Base-by-base conservation (phyloP, 2,888 invertebrate genomes). In the Pollenia labialis region DNA sequence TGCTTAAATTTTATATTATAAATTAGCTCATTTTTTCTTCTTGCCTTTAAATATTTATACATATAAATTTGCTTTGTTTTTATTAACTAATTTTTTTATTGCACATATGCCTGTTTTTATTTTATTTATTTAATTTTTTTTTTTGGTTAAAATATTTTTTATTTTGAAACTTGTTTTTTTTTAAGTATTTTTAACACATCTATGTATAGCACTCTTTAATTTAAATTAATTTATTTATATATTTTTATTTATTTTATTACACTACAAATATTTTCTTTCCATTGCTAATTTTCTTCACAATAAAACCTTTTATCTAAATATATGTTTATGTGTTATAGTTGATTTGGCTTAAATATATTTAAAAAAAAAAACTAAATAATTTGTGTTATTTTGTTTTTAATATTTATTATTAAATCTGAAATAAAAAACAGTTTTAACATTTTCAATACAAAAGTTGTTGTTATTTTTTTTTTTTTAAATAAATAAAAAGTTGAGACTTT, bases 101-200 rank as follows among this genome's bases (percentile, higher is more conserved):
- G 84, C 87, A 87, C 87, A 87, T 64, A 68, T 81, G 72, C 71
- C 75, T 71, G 62, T 52, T 58, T 9, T 50, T 71, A 6, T 12
- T 60, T 44, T 23, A 16, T 54, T 64, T n/a, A 60, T 32, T 48
- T 18, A 18, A 1, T 23, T 23, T 23, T 72, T 42, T 71, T 54
- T 16, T 40, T 75, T 16, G 42, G 18, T 72, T 86, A 66, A 76
- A 66, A 58, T 50, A 58, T 50, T 12, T 69, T 12, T 71, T 81
- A 18, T 18, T 40, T 32, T 66, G 72, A 18, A 40, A 68, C 56
- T 64, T 44, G 44, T 56, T 75, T 66, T 54, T 64, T 48, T 81
- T 72, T 40, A 79, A 79, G 48, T 81, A 81, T 66, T 71, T 86
- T 81, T 85, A 87, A 87, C 87, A 87, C 87, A 84, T 87, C 58